Evolutionary conservation across 2,113 vertebrate species (phyloP).

Genomic region (Proteles cristata): DNA sequence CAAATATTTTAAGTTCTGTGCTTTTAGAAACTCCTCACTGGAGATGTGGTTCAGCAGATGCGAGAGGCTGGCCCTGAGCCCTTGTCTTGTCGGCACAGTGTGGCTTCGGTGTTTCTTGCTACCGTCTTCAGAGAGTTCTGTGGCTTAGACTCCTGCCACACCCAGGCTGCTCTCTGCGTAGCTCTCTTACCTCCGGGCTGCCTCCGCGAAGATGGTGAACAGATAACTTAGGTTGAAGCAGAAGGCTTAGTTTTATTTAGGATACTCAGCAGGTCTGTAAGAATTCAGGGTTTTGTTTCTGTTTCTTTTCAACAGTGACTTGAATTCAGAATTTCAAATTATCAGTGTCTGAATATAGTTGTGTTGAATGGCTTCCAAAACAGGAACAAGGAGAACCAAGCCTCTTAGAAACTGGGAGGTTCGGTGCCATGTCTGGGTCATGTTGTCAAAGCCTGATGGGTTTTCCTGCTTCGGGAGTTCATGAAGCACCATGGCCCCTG

Average conservation of each 20-base stretch:
- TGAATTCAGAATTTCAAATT: background rate
- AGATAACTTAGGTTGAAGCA: background rate
- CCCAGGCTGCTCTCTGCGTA: background rate
- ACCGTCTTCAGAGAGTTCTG: background rate
- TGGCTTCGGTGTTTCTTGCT: background rate
- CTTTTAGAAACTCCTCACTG: background rate
- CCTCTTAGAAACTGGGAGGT: background rate
- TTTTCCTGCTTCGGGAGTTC: slow-evolving; percentile 24
- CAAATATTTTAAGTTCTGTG: background rate
- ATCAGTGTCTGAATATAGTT: background rate
- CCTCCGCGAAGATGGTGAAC: background rate
- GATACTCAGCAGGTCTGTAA: background rate
- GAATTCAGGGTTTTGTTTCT: background rate
- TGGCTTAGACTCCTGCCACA: background rate
- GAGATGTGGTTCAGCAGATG: background rate
- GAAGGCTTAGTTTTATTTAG: background rate
- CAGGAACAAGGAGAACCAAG: background rate
- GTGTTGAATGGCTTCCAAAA: background rate
- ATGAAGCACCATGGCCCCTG: background rate
- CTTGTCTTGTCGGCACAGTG: background rate
- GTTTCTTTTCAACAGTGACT: slow-evolving; percentile 26
- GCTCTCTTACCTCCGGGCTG: background rate
- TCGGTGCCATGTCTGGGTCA: background rate
- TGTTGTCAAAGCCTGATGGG: background rate
- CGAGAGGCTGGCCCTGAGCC: background rate